A percentile compares a stretch with the other conserved stretches of the same genome.
These are phyloP conservation scores for Caerostris darwini DNA, from an alignment of 1,140 invertebrate genomes.

Conservation along the genomic window DNA sequence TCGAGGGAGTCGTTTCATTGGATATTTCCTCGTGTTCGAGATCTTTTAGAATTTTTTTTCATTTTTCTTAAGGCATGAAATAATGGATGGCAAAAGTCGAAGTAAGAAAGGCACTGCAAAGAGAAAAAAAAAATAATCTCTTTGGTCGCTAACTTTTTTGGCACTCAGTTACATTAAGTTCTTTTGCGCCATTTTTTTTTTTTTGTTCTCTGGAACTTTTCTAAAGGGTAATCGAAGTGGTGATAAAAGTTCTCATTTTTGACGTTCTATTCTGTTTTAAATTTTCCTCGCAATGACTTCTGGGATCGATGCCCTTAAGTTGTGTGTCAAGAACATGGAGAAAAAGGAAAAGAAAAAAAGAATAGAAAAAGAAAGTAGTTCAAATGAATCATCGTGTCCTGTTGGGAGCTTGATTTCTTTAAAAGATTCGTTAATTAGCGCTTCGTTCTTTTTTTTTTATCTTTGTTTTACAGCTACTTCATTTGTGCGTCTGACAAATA, in stretches of 20 bases:
- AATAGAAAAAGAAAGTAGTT: not conserved
- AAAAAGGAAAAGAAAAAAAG: not conserved
- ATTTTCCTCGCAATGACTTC: constrained; percentile 20
- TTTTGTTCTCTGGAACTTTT: constrained; percentile 39
- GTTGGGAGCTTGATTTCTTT: not conserved
- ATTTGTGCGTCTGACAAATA: not conserved
- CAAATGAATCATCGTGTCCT: not conserved
- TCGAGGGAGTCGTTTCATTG: constrained; percentile 64
- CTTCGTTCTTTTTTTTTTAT: not conserved
- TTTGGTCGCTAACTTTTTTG: constrained; percentile 67
- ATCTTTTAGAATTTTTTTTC: constrained; percentile 39
- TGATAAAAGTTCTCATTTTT: constrained; percentile 63
- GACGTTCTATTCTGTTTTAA: constrained; percentile 55
- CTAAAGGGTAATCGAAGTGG: constrained; percentile 75
- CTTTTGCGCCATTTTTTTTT: not conserved
- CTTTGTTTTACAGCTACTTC: not conserved
- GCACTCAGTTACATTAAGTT: constrained; percentile 70
- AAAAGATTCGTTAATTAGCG: constrained; percentile 1
- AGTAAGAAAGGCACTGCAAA: not conserved
- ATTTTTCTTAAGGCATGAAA: constrained; percentile 70
- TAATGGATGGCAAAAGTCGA: constrained; percentile 71
- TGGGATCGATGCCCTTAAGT: not conserved
- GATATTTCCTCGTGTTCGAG: constrained; percentile 66
- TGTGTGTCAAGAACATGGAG: not conserved
- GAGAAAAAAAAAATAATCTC: constrained; percentile 42